Conservation (phyloP, 2,888 invertebrate species). For the Sarcophaga rosellei region DNA sequence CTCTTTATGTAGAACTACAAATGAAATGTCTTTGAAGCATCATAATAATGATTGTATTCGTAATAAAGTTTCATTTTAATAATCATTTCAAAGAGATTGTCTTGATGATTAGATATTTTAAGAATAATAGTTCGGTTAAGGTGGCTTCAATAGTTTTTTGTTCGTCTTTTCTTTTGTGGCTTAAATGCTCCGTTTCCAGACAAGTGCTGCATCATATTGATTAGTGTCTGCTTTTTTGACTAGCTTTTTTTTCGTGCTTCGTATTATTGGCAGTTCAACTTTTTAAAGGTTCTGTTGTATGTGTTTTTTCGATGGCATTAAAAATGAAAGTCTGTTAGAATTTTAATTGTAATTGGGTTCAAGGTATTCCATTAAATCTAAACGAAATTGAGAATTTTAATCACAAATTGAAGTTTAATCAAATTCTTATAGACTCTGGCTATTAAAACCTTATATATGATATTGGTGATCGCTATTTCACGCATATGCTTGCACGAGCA, state of each 20-base stretch:
- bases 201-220: conserved; percentile 12
- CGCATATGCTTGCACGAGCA: too few species aligned
- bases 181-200: conserved; percentile 13
- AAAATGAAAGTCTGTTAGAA: background rate
- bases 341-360: too few species aligned
- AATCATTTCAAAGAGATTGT: conserved; percentile 20
- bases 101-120: conserved; percentile 18
- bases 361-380: too few species aligned
- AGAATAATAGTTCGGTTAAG: background rate
- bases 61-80: conserved; percentile 32
- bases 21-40: background rate
- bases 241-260: too few species aligned
- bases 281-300: too few species aligned
- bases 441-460: too few species aligned
- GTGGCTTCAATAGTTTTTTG: background rate
- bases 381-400: too few species aligned
- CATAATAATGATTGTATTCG: conserved; percentile 13
- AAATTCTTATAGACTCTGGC: too few species aligned
- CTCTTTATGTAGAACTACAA: conserved; percentile 14
- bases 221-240: background rate
- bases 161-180: background rate
- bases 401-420: too few species aligned
- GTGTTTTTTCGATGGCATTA: background rate
- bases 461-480: too few species aligned
- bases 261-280: too few species aligned